A percentile compares a stretch with the other conserved stretches of the same genome.
Evolutionary conservation across 2,797 vertebrate genomes (phyloP).

Genomic region (Halcyon smyrnensis): DNA sequence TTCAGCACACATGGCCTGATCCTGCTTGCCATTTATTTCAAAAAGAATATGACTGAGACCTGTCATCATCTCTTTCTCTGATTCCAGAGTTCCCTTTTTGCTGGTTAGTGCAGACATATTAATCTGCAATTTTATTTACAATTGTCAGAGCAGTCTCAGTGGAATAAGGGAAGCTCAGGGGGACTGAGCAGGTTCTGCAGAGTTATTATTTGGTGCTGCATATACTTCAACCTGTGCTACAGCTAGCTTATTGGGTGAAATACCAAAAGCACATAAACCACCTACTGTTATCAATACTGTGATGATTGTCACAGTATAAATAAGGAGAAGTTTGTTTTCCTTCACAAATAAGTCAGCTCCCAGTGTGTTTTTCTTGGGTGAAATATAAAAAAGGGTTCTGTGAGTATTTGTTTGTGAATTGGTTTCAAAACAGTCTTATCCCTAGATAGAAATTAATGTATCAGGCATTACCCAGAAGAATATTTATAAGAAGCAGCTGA

Average conservation of each 20-base stretch:
- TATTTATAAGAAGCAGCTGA: constrained; percentile 35
- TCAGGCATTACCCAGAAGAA: constrained; percentile 3
- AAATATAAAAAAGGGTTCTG: not conserved
- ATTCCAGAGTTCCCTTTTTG: not conserved
- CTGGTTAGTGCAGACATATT: not conserved
- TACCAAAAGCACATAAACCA: not conserved
- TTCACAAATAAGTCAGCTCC: not conserved
- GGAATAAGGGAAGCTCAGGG: not conserved
- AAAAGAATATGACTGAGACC: not conserved
- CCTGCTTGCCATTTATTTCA: not conserved
- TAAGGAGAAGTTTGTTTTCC: not conserved
- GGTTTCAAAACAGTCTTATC: constrained; percentile 22
- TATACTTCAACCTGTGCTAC: not conserved
- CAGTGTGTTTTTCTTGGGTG: not conserved
- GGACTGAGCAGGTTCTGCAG: not conserved
- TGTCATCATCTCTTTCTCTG: not conserved
- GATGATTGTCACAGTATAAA: not conserved
- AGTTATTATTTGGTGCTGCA: not conserved
- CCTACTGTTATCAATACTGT: not conserved
- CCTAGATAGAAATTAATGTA: constrained; percentile 19
- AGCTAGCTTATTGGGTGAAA: not conserved
- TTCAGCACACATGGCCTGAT: not conserved
- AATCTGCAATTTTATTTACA: constrained; percentile 15
- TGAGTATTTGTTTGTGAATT: not conserved
- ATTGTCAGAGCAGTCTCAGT: not conserved